A percentile compares a stretch with the other conserved stretches of the same genome.
Conservation (phyloP, 2,797 vertebrate genomes). For the Rallus crepitans region DNA sequence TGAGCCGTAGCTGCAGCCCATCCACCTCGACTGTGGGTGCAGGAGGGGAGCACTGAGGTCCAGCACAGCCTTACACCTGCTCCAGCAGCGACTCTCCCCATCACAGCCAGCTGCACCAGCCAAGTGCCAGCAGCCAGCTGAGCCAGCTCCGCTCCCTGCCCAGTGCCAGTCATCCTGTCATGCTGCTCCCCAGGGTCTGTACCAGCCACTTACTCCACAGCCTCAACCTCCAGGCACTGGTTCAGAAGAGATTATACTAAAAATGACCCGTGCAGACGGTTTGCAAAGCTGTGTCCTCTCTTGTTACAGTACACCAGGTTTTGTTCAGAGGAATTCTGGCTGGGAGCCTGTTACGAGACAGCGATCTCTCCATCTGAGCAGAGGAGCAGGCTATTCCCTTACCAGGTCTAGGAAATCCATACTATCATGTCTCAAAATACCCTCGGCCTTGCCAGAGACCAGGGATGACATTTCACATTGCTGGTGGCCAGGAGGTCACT, state of each 20-base stretch:
- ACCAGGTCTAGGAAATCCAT: slow-evolving; percentile 43
- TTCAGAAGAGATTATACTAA: background rate
- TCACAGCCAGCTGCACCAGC: background rate
- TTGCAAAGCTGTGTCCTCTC: slow-evolving; percentile 20
- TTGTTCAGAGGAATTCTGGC: slow-evolving; percentile 55
- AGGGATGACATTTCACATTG: background rate
- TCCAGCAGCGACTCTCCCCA: background rate
- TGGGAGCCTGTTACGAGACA: background rate
- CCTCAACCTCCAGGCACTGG: background rate
- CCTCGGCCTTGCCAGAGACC: background rate
- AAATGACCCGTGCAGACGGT: background rate
- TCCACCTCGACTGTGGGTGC: background rate
- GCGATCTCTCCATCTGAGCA: accelerated
- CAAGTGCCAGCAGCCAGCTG: background rate
- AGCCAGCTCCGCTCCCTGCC: background rate
- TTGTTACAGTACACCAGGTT: background rate
- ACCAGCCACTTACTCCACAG: background rate
- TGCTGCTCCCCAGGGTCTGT: background rate
- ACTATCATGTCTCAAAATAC: slow-evolving; percentile 52
- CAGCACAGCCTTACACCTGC: background rate
- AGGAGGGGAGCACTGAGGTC: background rate
- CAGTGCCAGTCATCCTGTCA: accelerated
- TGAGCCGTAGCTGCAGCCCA: background rate
- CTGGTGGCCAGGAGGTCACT: background rate
- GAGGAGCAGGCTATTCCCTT: background rate